phyloP scores from a whole-genome alignment of 37 sponge, comb jelly and placozoan genomes.

The Eunapius fragilis region DNA sequence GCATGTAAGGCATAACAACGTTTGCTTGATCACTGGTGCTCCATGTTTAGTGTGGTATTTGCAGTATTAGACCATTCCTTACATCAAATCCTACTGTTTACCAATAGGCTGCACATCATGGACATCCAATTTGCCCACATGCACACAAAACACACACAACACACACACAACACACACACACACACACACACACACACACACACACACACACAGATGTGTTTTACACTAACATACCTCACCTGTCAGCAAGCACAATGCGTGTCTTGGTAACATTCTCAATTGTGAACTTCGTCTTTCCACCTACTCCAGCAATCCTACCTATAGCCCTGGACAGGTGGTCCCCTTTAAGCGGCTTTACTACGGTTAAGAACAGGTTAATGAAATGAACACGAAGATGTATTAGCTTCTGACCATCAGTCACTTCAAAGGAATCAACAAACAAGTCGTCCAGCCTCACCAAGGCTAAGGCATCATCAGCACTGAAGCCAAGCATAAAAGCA shows the following conservation, averaged over 20 bases:
- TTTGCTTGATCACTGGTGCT: no score
- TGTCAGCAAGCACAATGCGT: slow-evolving; percentile 95
- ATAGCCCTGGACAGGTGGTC: slow-evolving; percentile 98
- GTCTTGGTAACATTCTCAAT: slow-evolving; percentile 99
- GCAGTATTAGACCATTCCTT: no score
- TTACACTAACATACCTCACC: slow-evolving; percentile 63
- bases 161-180: background rate
- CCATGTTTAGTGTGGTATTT: background rate
- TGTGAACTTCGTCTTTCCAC: slow-evolving; percentile 99
- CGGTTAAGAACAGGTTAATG: background rate
- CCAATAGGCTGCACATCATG: background rate
- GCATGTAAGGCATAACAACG: background rate
- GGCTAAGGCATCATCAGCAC: slow-evolving; percentile 95
- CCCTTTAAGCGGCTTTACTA: slow-evolving; percentile 95
- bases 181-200: slow-evolving; percentile 16
- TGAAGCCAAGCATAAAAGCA: slow-evolving; percentile 97
- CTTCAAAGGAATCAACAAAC: slow-evolving; percentile 96
- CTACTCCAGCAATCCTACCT: slow-evolving; percentile 97
- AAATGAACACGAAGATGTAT: background rate
- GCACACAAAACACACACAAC: background rate
- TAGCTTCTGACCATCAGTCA: slow-evolving; percentile 80
- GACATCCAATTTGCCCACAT: background rate
- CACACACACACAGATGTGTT: background rate
- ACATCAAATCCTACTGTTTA: background rate
- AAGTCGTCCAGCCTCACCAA: slow-evolving; percentile 96